Evolutionary conservation across 2,113 vertebrate species (phyloP).

Genomic region (Nannospalax galili): DNA sequence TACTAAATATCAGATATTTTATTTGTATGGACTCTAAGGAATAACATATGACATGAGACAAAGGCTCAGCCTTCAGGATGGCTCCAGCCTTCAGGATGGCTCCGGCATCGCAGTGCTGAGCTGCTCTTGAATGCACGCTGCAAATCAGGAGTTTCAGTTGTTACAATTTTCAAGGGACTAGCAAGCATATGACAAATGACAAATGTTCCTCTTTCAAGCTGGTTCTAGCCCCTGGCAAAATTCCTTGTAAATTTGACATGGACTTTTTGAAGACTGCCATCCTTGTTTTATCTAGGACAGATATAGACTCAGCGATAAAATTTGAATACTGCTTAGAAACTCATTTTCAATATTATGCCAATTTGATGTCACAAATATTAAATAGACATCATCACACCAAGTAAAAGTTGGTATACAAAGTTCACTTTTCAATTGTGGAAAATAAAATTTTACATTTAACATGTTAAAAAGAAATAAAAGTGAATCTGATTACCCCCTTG

Average conservation of each 20-base stretch:
- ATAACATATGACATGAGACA: not conserved
- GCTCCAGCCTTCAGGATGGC: not conserved
- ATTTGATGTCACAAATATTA: not conserved
- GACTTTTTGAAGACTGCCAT: not conserved
- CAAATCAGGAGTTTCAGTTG: not conserved
- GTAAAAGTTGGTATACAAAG: not conserved
- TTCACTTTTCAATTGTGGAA: not conserved
- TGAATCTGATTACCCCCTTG: not conserved
- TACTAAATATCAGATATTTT: not conserved
- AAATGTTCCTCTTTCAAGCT: not conserved
- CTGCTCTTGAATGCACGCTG: too few species aligned
- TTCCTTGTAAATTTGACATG: not conserved
- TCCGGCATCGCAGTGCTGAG: too few species aligned
- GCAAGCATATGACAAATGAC: not conserved
- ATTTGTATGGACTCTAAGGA: not conserved
- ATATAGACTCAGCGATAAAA: not conserved
- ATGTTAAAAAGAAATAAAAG: not conserved
- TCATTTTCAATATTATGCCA: not conserved
- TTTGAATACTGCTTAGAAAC: not conserved
- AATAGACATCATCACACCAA: not conserved
- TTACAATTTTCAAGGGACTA: not conserved
- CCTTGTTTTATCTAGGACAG: not conserved
- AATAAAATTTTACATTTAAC: not conserved
- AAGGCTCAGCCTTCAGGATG: not conserved
- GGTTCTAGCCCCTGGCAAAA: not conserved